Conservation (phyloP, 2,113 vertebrate species). For the Lampris megalopsis region DNA sequence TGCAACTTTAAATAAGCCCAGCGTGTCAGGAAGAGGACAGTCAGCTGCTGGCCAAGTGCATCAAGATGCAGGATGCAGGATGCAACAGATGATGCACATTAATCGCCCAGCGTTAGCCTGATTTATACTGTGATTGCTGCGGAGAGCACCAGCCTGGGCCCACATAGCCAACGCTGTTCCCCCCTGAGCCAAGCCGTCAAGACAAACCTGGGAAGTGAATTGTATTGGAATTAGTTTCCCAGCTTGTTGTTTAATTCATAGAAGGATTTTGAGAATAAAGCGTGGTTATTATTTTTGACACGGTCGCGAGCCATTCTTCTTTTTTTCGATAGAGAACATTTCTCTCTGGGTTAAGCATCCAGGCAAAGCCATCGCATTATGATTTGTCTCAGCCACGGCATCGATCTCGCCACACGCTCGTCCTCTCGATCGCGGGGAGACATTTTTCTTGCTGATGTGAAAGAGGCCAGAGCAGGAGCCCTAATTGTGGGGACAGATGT, state of each 20-base stretch:
- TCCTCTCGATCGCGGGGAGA: background rate
- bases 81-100: background rate
- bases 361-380: slow-evolving; percentile 20
- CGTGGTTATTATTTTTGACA: background rate
- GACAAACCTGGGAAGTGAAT: background rate
- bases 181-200: background rate
- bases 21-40: background rate
- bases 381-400: slow-evolving; percentile 17
- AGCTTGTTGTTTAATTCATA: too few species aligned
- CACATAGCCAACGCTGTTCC: background rate
- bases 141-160: too few species aligned
- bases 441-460: background rate
- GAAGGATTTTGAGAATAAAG: too few species aligned
- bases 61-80: background rate
- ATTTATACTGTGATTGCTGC: background rate
- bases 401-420: slow-evolving; percentile 7
- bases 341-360: slow-evolving; percentile 34
- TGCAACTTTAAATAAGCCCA: background rate
- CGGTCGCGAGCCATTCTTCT: background rate
- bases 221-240: too few species aligned
- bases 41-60: background rate
- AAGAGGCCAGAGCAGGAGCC: slow-evolving; percentile 1
- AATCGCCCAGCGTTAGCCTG: background rate
- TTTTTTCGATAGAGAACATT: slow-evolving; percentile 16
- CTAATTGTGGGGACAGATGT: slow-evolving; percentile 7